phyloP scores from a whole-genome alignment of 2,113 vertebrate species.

The Cheilinus undulatus region DNA sequence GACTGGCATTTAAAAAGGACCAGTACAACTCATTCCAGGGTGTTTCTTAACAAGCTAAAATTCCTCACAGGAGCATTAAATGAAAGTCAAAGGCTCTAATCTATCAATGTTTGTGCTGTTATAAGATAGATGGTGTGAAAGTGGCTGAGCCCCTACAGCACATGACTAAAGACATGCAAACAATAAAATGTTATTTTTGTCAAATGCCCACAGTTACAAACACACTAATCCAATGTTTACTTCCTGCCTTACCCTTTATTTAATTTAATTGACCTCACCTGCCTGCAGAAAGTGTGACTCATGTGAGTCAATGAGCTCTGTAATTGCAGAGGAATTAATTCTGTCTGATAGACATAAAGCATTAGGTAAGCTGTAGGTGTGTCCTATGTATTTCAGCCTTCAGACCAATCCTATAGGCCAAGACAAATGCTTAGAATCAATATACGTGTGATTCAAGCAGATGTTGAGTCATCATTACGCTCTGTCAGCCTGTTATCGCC shows the following conservation, averaged over 20 bases:
- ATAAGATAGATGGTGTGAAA: no score
- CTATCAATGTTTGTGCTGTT: no score
- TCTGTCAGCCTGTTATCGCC: slow-evolving; percentile 33
- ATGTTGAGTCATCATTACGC: slow-evolving; percentile 56
- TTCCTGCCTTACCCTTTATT: slow-evolving; percentile 34
- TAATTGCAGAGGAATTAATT: slow-evolving; percentile 52
- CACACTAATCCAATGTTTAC: slow-evolving; percentile 15
- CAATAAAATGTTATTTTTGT: background rate
- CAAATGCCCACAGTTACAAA: slow-evolving; percentile 1
- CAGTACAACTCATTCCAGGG: no score
- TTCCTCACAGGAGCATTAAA: no score
- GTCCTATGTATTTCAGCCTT: slow-evolving; percentile 29
- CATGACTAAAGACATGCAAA: background rate
- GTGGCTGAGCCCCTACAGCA: no score
- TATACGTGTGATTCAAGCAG: slow-evolving; percentile 44
- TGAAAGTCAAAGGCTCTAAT: no score
- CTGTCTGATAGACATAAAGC: slow-evolving; percentile 43
- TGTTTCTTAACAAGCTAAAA: no score
- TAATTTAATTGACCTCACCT: slow-evolving; percentile 45
- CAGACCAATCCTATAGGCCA: slow-evolving; percentile 3
- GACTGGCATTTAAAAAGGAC: no score
- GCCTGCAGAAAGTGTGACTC: slow-evolving; percentile 52
- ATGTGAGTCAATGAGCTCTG: slow-evolving; percentile 29
- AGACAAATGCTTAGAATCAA: slow-evolving; percentile 37
- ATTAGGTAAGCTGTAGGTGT: slow-evolving; percentile 66